These are phyloP conservation scores for Philypnodon macrostomus DNA, from an alignment of 2,797 vertebrate genomes.

Conservation along the genomic window DNA sequence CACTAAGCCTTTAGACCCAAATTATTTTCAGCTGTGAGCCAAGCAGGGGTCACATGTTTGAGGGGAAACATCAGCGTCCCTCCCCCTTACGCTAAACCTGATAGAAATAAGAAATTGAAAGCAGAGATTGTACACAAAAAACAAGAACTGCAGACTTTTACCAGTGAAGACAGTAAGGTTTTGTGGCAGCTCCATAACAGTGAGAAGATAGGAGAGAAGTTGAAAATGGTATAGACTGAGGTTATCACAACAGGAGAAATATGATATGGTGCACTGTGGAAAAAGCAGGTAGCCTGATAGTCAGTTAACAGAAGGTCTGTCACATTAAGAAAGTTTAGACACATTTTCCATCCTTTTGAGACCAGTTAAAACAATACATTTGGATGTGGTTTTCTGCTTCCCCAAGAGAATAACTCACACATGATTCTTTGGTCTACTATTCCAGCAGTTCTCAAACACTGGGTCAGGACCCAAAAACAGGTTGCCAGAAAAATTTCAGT, in stretches of 20 bases:
- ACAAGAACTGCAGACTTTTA: slow-evolving; percentile 37
- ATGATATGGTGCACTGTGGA: slow-evolving; percentile 54
- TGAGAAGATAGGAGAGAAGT: slow-evolving; percentile 19
- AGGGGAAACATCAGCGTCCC: slow-evolving; percentile 69
- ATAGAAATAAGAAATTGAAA: slow-evolving; percentile 36
- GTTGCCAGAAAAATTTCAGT: no score
- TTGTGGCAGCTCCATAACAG: slow-evolving; percentile 35
- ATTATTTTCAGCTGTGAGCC: slow-evolving; percentile 82
- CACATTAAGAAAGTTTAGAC: no score
- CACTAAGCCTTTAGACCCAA: slow-evolving; percentile 61
- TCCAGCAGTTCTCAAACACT: no score
- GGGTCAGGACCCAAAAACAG: no score
- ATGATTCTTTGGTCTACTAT: no score
- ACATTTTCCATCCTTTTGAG: no score
- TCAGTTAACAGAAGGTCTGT: no score
- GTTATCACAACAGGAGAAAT: slow-evolving; percentile 60
- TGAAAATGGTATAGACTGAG: slow-evolving; percentile 19
- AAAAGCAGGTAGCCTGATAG: no score
- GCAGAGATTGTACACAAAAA: slow-evolving; percentile 40
- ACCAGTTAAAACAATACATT: no score
- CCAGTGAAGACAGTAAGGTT: slow-evolving; percentile 22
- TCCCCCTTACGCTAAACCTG: slow-evolving; percentile 39
- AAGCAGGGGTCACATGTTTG: slow-evolving; percentile 74
- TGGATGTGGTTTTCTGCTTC: no score
- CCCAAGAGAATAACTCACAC: no score